Conservation (phyloP, 2,888 invertebrate species). For the Metallyticus violacea region DNA sequence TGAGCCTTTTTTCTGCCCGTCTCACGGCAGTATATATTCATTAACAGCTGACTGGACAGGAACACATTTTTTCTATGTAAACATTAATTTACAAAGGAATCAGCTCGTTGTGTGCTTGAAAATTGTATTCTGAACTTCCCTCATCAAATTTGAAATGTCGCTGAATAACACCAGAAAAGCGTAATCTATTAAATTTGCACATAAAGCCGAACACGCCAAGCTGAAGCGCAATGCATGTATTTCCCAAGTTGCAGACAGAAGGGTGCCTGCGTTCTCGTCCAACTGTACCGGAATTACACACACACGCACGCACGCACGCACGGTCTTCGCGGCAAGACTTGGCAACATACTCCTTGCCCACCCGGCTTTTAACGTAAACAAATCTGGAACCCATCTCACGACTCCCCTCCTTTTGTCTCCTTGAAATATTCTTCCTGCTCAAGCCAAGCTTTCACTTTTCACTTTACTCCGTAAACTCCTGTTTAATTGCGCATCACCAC, state of each 20-base stretch:
- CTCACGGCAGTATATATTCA: too few species aligned
- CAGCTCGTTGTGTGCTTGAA: too few species aligned
- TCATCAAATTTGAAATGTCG: too few species aligned
- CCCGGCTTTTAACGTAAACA: constrained; percentile 31
- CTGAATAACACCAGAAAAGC: too few species aligned
- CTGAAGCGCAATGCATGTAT: neutral
- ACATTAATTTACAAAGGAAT: too few species aligned
- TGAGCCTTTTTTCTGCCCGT: too few species aligned
- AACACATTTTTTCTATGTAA: too few species aligned
- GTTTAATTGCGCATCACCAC: neutral
- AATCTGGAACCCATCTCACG: constrained; percentile 29
- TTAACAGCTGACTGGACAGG: too few species aligned
- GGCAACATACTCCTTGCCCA: constrained; percentile 31
- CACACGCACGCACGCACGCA: neutral
- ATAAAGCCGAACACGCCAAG: neutral
- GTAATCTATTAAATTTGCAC: too few species aligned
- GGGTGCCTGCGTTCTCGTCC: neutral
- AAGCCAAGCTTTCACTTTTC: neutral
- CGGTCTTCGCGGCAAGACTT: constrained; percentile 30
- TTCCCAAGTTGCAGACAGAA: neutral
- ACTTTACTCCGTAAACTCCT: neutral
- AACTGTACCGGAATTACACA: neutral
- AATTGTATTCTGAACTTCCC: too few species aligned
- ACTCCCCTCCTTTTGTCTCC: neutral
- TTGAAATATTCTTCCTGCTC: neutral